Evolutionary conservation across 2,797 vertebrate genomes (phyloP).

Genomic region (Champsocephalus gunnari): DNA sequence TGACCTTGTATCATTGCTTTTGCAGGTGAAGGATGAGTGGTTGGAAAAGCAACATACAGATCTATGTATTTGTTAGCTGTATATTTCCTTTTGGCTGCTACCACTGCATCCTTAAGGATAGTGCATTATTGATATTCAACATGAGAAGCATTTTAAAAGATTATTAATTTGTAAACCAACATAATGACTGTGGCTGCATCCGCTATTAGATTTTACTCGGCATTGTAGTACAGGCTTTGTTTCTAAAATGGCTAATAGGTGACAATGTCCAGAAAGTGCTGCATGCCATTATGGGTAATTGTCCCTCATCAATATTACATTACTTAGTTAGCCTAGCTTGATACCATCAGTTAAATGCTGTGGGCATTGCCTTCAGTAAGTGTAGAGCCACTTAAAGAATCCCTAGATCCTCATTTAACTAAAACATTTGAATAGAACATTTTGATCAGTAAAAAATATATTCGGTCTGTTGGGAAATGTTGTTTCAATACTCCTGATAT

Average conservation of each 20-base stretch:
- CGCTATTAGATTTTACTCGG: constrained; percentile 12
- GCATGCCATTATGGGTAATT: constrained; percentile 64
- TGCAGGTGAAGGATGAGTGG: constrained; percentile 3
- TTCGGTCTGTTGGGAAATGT: not conserved
- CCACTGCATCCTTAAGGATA: not conserved
- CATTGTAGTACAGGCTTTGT: constrained; percentile 22
- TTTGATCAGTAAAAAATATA: not conserved
- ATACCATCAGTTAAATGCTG: constrained; percentile 58
- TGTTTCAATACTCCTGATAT: not conserved
- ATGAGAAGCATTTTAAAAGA: constrained; percentile 3
- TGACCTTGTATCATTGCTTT: constrained; percentile 18
- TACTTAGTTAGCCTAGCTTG: constrained; percentile 59
- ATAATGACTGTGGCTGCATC: constrained; percentile 4
- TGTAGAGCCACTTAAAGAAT: constrained; percentile 28
- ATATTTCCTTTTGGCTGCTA: not conserved
- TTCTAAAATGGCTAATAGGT: constrained; percentile 50
- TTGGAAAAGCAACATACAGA: constrained; percentile 10
- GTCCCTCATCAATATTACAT: constrained; percentile 70
- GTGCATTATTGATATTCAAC: not conserved
- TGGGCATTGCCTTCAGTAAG: constrained; percentile 29
- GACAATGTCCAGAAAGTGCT: constrained; percentile 52
- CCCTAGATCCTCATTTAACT: constrained; percentile 22
- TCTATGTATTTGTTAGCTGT: not conserved
- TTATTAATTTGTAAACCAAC: constrained; percentile 8
- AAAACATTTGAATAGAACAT: not conserved